These are phyloP conservation scores for Cheilinus undulatus DNA, from an alignment of 2,113 vertebrate species.

Conservation along the genomic window DNA sequence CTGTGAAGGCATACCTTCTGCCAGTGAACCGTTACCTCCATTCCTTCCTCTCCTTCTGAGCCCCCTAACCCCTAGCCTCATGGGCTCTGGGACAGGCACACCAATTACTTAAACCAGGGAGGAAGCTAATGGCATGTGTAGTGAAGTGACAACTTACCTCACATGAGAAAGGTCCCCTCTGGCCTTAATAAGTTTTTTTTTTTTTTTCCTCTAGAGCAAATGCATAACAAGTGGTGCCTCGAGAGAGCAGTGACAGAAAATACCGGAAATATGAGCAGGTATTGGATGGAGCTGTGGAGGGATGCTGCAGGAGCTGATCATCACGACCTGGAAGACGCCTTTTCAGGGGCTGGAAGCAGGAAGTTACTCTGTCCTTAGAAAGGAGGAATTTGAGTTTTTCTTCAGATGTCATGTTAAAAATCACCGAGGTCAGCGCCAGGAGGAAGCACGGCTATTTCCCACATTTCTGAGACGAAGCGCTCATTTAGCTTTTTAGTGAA, in stretches of 20 bases:
- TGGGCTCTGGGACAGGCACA: slow-evolving; percentile 65
- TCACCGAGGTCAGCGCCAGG: slow-evolving; percentile 14
- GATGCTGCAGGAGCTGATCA: slow-evolving; percentile 19
- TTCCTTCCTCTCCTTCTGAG: slow-evolving; percentile 60
- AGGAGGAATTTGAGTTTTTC: slow-evolving; percentile 11
- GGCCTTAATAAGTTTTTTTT: slow-evolving; percentile 2
- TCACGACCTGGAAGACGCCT: slow-evolving; percentile 10
- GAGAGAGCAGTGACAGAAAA: slow-evolving; percentile 18
- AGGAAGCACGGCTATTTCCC: slow-evolving; percentile 1
- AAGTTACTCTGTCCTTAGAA: slow-evolving; percentile 47
- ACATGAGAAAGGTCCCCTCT: slow-evolving; percentile 45
- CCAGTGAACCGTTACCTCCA: slow-evolving; percentile 71
- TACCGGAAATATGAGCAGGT: no score
- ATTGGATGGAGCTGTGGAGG: slow-evolving; percentile 27
- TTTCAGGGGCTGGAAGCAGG: neutral
- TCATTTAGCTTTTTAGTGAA: slow-evolving; percentile 8
- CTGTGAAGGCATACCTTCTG: slow-evolving; percentile 78
- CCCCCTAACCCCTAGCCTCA: slow-evolving; percentile 64
- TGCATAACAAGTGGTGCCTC: slow-evolving; percentile 60
- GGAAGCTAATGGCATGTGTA: slow-evolving; percentile 64
- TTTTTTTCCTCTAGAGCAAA: slow-evolving; percentile 40
- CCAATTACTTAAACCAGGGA: slow-evolving; percentile 74
- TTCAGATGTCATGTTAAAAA: slow-evolving; percentile 2
- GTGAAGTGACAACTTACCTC: slow-evolving; percentile 57
- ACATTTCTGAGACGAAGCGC: slow-evolving; percentile 6